Evolutionary conservation across 2,113 vertebrate species (phyloP).

Genomic region (Formicarius rufipectus): DNA sequence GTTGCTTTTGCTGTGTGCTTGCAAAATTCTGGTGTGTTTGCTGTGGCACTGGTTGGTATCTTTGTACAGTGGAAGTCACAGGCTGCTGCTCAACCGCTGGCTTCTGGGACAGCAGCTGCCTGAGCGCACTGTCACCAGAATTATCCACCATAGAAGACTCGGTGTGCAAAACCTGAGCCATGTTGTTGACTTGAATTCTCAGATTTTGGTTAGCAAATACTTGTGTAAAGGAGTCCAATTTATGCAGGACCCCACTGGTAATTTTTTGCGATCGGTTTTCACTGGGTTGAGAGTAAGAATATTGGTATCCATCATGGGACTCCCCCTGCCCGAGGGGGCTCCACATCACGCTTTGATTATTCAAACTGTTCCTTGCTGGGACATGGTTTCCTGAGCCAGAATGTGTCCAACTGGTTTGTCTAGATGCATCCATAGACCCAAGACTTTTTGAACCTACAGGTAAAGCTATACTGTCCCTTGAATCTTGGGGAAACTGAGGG

Average conservation of each 20-base stretch:
- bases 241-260: constrained; percentile 80
- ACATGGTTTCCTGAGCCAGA: constrained; percentile 77
- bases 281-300: constrained; percentile 70
- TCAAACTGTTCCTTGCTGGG: constrained; percentile 69
- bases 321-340: constrained; percentile 73
- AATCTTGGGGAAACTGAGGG: constrained; percentile 80
- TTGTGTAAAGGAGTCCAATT: constrained; percentile 87
- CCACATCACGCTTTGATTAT: constrained; percentile 77
- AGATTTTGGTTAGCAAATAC: constrained; percentile 85
- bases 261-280: constrained; percentile 78
- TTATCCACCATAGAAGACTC: constrained; percentile 74
- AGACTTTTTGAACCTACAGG: constrained; percentile 76
- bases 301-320: constrained; percentile 71
- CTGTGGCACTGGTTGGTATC: constrained; percentile 76
- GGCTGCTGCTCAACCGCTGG: constrained; percentile 67
- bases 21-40: constrained; percentile 74
- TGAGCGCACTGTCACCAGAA: constrained; percentile 75
- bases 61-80: constrained; percentile 48
- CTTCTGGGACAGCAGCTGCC: constrained; percentile 81
- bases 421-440: constrained; percentile 74
- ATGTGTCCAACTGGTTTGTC: constrained; percentile 75
- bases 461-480: constrained; percentile 73
- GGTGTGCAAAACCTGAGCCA: constrained; percentile 76
- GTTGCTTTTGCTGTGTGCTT: constrained; percentile 73
- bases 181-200: constrained; percentile 80